Conservation (phyloP, 1,140 invertebrate genomes). For the Popillia japonica region DNA sequence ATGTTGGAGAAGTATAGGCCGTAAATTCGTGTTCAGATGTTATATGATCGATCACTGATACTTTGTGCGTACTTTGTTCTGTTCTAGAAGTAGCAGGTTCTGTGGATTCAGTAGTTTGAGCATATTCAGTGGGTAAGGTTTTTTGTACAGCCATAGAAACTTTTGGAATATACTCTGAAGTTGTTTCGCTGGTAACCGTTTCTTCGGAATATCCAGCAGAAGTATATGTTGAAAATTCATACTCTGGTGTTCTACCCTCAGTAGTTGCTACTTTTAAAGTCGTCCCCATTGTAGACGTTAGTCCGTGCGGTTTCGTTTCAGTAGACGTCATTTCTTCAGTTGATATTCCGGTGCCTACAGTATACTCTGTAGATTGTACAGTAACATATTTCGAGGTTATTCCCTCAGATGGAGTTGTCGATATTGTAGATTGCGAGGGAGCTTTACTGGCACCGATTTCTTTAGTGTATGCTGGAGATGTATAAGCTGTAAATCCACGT, state of each 20-base stretch:
- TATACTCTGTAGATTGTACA: neutral
- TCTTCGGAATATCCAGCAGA: neutral
- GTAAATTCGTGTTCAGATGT: neutral
- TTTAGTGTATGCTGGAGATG: neutral
- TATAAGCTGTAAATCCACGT: neutral
- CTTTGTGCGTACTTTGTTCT: neutral
- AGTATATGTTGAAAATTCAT: neutral
- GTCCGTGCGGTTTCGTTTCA: neutral
- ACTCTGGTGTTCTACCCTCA: neutral
- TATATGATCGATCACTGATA: neutral
- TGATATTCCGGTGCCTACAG: neutral
- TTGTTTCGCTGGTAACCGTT: neutral
- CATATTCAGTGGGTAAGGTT: neutral
- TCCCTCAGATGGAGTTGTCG: neutral
- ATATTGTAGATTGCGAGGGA: neutral
- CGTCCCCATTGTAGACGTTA: neutral
- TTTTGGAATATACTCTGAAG: neutral
- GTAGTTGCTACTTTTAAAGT: neutral
- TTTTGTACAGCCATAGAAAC: neutral
- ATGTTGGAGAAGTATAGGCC: neutral
- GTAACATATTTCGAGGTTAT: neutral
- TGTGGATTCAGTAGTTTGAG: neutral
- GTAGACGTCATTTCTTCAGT: neutral
- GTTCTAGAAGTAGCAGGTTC: neutral
- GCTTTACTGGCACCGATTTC: no score